Base-by-base conservation (phyloP, 2,888 invertebrate species). In the Augochlorella aurata region DNA sequence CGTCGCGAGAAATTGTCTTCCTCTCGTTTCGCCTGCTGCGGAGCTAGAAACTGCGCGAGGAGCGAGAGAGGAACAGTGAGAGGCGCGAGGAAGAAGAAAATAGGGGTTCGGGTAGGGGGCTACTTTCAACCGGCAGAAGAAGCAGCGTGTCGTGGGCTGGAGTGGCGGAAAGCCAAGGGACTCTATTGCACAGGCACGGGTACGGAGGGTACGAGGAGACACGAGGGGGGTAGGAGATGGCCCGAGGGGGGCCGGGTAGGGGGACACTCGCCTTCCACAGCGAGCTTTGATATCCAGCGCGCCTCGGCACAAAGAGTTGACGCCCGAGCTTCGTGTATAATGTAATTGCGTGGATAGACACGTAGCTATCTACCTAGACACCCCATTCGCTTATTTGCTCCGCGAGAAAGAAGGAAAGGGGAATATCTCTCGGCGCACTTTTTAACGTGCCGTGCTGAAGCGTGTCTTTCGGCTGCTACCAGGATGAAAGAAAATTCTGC, bases 141-240 rank as follows among this genome's bases (percentile, higher is more conserved):
- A 88, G 85, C 73, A 83, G 85, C 75, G 80, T 75, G 87, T 82
- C 78, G 83, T 78, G 88, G 87, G 85, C 87, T 89, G 84, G 84
- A 88, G 85, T 89, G 89, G 84, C 83, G 79, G 87, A 87, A 88
- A 85, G 87, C 81, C 82, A 73, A 85, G 69, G 87, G 82, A 87
- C 86, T 88, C 88, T 85, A 85, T 89, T 84, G 89, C 84, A 70
- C 79, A 45, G 73, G 79, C 74, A 81, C 84, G 38, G 38, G 38
- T 38, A 38, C 38, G 38, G 38, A 3, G 69, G 74, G 49, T 63
- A 24, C 21, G 21, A 44, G 70, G 44, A 16, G 21, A 38, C 38
- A 38, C 38, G 38, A 38, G 47, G 24, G 44, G 54, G 21, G 44
- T 5, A 54, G 54, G 21, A 24, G 7, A 44, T 12, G 24, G 18